A percentile compares a stretch with the other conserved stretches of the same genome.
These are phyloP conservation scores for Steinernema khuongi DNA, from an alignment of 1,140 invertebrate genomes.

Conservation along the genomic window DNA sequence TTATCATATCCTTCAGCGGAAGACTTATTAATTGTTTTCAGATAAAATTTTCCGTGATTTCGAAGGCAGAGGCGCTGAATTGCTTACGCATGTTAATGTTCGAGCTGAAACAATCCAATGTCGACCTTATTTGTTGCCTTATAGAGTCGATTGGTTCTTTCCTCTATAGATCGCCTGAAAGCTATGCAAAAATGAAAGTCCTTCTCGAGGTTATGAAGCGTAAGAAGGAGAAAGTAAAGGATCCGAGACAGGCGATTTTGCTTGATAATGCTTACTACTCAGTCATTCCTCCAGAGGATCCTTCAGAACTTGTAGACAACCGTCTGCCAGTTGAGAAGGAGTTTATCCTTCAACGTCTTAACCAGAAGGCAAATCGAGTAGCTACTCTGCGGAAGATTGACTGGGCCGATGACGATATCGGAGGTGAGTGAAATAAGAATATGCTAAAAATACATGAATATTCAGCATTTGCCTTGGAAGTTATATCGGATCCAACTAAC, in stretches of 20 bases:
- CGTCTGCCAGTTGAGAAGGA: constrained; percentile 17
- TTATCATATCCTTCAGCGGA: not conserved
- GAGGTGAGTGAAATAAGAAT: not conserved
- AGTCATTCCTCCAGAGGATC: constrained; percentile 31
- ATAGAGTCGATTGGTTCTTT: constrained; percentile 27
- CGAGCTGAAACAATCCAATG: constrained; percentile 27
- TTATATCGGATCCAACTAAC: constrained; percentile 17
- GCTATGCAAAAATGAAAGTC: constrained; percentile 35
- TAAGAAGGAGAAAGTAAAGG: constrained; percentile 35
- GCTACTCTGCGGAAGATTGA: not conserved
- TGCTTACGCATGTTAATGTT: constrained; percentile 36
- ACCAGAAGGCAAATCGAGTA: constrained; percentile 10
- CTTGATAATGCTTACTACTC: constrained; percentile 37
- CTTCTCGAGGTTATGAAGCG: constrained; percentile 34
- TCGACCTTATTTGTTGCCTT: constrained; percentile 30
- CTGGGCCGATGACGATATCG: constrained; percentile 3
- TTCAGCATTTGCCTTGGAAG: not conserved
- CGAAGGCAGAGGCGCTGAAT: constrained; percentile 32
- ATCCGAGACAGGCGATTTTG: constrained; percentile 32
- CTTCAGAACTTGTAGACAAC: not conserved
- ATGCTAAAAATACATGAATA: constrained; percentile 6
- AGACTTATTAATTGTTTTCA: constrained; percentile 7
- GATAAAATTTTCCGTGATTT: constrained; percentile 35
- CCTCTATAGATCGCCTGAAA: constrained; percentile 29
- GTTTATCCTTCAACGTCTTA: constrained; percentile 27